phyloP scores from a whole-genome alignment of 2,113 vertebrate species.

The Sphaerodactylus townsendi region DNA sequence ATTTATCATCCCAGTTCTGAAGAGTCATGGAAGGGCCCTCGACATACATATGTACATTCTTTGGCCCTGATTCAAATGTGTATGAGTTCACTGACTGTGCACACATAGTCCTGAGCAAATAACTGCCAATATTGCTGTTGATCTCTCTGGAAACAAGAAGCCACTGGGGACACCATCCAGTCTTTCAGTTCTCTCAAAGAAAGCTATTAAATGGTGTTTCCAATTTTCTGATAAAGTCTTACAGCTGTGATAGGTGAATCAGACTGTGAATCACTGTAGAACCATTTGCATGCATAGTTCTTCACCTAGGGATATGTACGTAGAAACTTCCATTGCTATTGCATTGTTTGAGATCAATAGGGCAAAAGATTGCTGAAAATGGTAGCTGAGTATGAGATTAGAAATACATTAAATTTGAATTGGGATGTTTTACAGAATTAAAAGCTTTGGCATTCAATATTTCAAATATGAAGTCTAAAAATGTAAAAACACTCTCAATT shows the following conservation, averaged over 20 bases:
- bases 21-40: too few species aligned
- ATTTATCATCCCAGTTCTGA: too few species aligned
- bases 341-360: background rate
- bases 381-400: too few species aligned
- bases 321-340: background rate
- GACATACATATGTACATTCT: background rate
- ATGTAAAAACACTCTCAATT: too few species aligned
- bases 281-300: background rate
- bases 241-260: background rate
- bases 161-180: background rate
- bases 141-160: too few species aligned
- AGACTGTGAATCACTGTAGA: background rate
- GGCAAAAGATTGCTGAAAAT: too few species aligned
- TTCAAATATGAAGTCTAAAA: too few species aligned
- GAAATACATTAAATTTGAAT: too few species aligned
- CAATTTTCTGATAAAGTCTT: background rate
- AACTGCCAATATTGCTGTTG: too few species aligned
- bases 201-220: background rate
- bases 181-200: background rate
- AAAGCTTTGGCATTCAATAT: too few species aligned
- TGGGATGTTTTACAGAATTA: too few species aligned
- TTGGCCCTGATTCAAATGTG: background rate
- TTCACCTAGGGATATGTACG: background rate
- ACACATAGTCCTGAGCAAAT: too few species aligned
- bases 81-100: background rate